These are phyloP conservation scores for Pterocles burchelli DNA, from an alignment of 2,113 vertebrate genomes.

Conservation along the genomic window DNA sequence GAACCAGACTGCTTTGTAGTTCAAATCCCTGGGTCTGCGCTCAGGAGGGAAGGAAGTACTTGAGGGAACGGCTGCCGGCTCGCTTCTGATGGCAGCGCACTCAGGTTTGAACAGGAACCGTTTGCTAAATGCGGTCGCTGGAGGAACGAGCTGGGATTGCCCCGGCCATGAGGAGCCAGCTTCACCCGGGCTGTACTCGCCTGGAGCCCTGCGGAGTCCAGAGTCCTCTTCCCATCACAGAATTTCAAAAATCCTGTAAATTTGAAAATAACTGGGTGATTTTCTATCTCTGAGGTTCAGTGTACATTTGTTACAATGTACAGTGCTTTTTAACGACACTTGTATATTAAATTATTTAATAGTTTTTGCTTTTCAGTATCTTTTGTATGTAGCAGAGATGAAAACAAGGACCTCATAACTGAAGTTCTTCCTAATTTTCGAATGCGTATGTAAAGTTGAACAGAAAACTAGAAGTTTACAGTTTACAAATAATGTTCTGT, in stretches of 20 bases:
- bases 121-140: background rate
- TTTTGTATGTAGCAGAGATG: slow-evolving; percentile 57
- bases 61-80: background rate
- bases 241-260: background rate
- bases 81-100: accelerated
- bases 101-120: background rate
- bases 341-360: slow-evolving; percentile 78
- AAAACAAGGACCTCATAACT: slow-evolving; percentile 13
- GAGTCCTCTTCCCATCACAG: background rate
- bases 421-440: slow-evolving; percentile 11
- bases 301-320: slow-evolving; percentile 35
- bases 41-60: background rate
- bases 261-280: slow-evolving; percentile 4
- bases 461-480: slow-evolving; percentile 15
- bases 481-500: background rate
- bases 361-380: slow-evolving; percentile 50
- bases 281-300: slow-evolving; percentile 2
- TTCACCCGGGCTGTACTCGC: background rate
- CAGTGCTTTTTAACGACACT: slow-evolving; percentile 60
- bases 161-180: accelerated
- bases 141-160: background rate
- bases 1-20: background rate
- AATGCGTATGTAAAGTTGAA: slow-evolving; percentile 8
- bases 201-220: background rate
- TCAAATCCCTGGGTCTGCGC: background rate